phyloP scores from a whole-genome alignment of 1,140 invertebrate species.

The Grapholita molesta region DNA sequence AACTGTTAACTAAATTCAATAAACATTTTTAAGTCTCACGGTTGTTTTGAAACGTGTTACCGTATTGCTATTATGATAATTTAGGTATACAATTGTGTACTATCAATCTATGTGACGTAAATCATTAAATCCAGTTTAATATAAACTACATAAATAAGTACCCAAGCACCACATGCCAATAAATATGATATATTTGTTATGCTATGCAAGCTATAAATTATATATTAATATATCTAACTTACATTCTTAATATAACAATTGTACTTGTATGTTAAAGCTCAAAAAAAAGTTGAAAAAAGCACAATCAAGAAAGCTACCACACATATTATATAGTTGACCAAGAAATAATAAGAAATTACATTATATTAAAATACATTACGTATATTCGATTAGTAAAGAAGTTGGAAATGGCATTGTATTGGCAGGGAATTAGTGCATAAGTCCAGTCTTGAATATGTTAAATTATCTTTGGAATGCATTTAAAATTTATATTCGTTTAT shows the following conservation, averaged over 20 bases:
- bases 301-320: conserved; percentile 8
- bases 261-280: conserved; percentile 70
- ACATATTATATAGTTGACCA: conserved; percentile 23
- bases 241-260: conserved; percentile 52
- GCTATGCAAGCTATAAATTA: conserved; percentile 48
- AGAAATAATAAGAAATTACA: conserved; percentile 32
- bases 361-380: conserved; percentile 20
- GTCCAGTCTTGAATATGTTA: conserved; percentile 13
- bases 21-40: too few relatives aligned
- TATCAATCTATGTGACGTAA: background rate
- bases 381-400: background rate
- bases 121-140: conserved; percentile 47
- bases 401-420: background rate
- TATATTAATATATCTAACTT: conserved; percentile 50
- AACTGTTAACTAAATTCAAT: too few relatives aligned
- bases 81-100: too few relatives aligned
- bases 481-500: background rate
- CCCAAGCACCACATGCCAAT: conserved; percentile 69
- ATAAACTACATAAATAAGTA: conserved; percentile 53
- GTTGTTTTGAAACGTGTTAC: too few relatives aligned
- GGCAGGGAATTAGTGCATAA: background rate
- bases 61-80: too few relatives aligned
- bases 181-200: conserved; percentile 48
- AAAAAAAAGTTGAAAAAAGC: conserved; percentile 38
- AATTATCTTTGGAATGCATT: conserved; percentile 20